Percentiles rank a stretch among this genome's conserved stretches.
phyloP scores from a whole-genome alignment of 1,140 invertebrate genomes.

The Palaemon carinicauda region DNA sequence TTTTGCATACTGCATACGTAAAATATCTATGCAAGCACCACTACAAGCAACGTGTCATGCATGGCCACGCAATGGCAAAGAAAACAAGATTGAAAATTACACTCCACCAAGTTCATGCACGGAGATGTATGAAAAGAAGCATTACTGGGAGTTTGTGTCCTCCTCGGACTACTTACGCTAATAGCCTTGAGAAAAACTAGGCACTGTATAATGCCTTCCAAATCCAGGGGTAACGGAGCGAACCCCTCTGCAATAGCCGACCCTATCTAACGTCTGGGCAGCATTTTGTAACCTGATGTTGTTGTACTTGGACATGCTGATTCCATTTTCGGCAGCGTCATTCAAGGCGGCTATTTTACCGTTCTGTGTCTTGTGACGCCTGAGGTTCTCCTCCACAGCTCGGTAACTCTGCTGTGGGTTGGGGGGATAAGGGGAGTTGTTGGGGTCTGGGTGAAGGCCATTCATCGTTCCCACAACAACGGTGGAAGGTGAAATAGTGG shows the following conservation, averaged over 20 bases:
- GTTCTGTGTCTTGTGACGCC: neutral
- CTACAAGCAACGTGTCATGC: too few relatives aligned
- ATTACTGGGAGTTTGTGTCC: neutral
- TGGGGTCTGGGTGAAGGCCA: neutral
- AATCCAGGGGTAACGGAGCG: conserved; percentile 6
- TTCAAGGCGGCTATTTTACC: too few relatives aligned
- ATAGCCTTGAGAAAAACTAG: conserved; percentile 89
- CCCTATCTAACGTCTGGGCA: conserved; percentile 22
- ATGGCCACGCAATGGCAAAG: too few relatives aligned
- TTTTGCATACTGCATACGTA: too few relatives aligned
- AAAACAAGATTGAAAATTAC: too few relatives aligned
- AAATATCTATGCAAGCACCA: too few relatives aligned
- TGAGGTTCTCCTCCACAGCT: neutral
- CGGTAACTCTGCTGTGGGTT: neutral
- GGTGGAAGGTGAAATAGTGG: neutral
- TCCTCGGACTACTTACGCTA: conserved; percentile 77
- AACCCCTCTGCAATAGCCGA: neutral
- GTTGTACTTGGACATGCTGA: conserved; percentile 61
- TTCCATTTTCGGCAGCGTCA: conserved; percentile 72
- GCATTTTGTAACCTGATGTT: conserved; percentile 32
- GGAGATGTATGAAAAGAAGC: neutral
- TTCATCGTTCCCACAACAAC: neutral
- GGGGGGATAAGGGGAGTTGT: too few relatives aligned
- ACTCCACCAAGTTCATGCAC: too few relatives aligned
- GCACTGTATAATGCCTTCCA: conserved; percentile 88